Percentiles rank a stretch among this genome's conserved stretches.
These are phyloP conservation scores for Clarias platycephalus DNA, from an alignment of 2,797 vertebrate genomes.

Conservation along the genomic window DNA sequence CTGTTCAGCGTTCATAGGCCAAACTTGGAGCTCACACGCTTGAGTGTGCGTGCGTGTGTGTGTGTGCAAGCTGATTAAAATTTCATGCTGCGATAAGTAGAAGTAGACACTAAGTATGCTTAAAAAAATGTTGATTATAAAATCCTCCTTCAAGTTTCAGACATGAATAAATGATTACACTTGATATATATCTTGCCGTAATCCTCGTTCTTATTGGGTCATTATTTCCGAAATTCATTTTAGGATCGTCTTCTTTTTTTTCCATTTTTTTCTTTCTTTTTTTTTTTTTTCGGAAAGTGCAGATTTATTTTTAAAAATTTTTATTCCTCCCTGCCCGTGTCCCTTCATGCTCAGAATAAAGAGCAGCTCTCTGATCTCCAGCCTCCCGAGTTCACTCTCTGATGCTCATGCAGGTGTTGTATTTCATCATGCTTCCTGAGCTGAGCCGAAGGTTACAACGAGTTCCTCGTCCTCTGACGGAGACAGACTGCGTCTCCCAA, in stretches of 20 bases:
- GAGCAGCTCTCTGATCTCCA: conserved; percentile 15
- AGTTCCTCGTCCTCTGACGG: neutral
- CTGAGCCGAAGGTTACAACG: conserved; percentile 15
- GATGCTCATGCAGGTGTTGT: conserved; percentile 29
- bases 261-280: neutral
- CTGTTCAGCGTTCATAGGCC: neutral
- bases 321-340: neutral
- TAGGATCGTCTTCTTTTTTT: neutral
- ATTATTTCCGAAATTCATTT: neutral
- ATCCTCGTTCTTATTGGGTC: neutral
- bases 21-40: neutral
- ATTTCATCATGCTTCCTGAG: conserved; percentile 25
- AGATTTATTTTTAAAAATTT: neutral
- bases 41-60: neutral
- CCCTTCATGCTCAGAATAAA: conserved; percentile 1
- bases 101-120: neutral
- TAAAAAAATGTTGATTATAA: neutral
- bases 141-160: neutral
- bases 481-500: neutral
- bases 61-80: neutral
- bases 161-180: neutral
- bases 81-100: neutral
- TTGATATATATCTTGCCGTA: neutral
- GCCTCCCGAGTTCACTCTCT: neutral
- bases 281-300: neutral